Evolutionary conservation across 2,888 invertebrate genomes (phyloP), one percentile per base, ranked within the genome.

Genomic region (Ennomos fuscantarius): DNA sequence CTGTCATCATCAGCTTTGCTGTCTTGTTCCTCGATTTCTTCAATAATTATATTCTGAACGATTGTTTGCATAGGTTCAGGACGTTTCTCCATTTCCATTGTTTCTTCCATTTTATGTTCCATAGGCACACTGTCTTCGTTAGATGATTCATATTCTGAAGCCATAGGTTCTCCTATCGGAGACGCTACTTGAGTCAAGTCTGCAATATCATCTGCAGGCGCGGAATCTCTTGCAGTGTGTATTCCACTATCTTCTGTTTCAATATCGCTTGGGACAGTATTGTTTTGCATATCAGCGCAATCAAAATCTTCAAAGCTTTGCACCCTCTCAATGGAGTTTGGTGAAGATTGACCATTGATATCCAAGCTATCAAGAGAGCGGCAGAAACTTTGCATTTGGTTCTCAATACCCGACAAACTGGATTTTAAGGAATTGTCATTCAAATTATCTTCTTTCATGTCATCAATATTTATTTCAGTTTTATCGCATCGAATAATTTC

Each of bases 221-320:
- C 95, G 71, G 96, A 96, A 53, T 95, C 96, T 77, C 96, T 95
- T 2, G 96, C 96, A 6, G 96, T 95, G 69, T 96, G 96, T 62
- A 96, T 95, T 2, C 96, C 96, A 63, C 95, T 95, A 76, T 97
- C 96, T 84, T 97, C 96, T 39, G 95, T 93, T 81, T 95, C 96
- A 41, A 94, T 95, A 68, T 95, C 93, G 62, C 93, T 93, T 57
- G 92, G 92, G 44, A 94, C 93, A 36, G 89, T 89, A 61, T 89
- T 90, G 63, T 89, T 90, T 65, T 94, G 92, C 76, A 95, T 89
- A 70, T 95, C 95, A n/a, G 92, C 87, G 51, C 94, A 93, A 63
- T 91, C 93, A 62, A 95, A 91, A 68, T 94, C 94, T 82, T 95
- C 94, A 60, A 94, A 84, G 73, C 94, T 94, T 81, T 95, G 94